Percentiles rank a stretch among this genome's conserved stretches.
These are phyloP conservation scores for Calliopum simillimum DNA, from an alignment of 2,888 invertebrate species.

Conservation along the genomic window DNA sequence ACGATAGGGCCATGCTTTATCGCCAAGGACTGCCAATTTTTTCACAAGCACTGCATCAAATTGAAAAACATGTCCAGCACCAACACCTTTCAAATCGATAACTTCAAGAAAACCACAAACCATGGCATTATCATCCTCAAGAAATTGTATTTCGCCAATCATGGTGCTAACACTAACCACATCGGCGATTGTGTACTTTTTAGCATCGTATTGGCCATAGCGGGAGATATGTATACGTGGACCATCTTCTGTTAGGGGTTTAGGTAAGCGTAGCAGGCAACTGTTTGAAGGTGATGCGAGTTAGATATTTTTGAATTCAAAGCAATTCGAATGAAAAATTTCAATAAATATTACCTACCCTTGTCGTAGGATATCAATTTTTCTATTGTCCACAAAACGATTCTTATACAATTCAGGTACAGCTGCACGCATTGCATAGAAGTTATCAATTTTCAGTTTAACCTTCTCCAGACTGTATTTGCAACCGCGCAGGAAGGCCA, in stretches of 20 bases:
- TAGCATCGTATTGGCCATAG: constrained; percentile 69
- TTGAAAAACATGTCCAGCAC: constrained; percentile 71
- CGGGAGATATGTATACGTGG: constrained; percentile 70
- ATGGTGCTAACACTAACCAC: constrained; percentile 72
- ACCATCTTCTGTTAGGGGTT: constrained; percentile 66
- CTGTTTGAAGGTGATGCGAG: constrained; percentile 45
- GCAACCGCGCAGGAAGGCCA: constrained; percentile 70
- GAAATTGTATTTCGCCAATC: constrained; percentile 73
- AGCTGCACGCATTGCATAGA: constrained; percentile 71
- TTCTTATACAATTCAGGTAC: constrained; percentile 72
- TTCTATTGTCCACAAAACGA: constrained; percentile 60
- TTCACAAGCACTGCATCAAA: constrained; percentile 74
- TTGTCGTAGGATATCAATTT: constrained; percentile 58
- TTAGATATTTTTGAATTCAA: not conserved
- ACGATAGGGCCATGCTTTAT: constrained; percentile 74
- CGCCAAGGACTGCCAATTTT: constrained; percentile 70
- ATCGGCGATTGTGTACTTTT: constrained; percentile 68
- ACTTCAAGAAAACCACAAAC: constrained; percentile 71
- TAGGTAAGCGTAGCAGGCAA: constrained; percentile 60
- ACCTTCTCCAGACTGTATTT: constrained; percentile 71
- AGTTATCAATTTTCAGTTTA: constrained; percentile 72
- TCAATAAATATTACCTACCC: constrained; percentile 53
- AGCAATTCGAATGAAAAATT: not conserved
- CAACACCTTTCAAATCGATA: constrained; percentile 72
- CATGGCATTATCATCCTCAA: constrained; percentile 74